These are phyloP conservation scores for Bubo scandiacus DNA, from an alignment of 2,113 vertebrate species.

Conservation along the genomic window DNA sequence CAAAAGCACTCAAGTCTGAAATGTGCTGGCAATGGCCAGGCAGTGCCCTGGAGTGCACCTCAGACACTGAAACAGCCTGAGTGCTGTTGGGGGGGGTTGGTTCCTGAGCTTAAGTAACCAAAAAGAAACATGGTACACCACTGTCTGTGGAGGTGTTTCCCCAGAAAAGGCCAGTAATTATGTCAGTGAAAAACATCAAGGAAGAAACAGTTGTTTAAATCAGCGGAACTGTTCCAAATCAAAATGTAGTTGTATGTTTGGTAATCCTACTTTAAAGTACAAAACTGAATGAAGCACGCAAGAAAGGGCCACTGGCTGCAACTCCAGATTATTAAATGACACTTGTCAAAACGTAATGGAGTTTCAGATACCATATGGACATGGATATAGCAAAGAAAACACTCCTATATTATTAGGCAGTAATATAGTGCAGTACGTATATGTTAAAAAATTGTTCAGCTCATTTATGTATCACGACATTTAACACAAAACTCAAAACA, in stretches of 20 bases:
- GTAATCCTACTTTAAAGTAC: fast-evolving
- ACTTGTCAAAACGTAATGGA: neutral
- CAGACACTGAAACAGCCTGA: fast-evolving
- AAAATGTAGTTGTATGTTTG: fast-evolving
- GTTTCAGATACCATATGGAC: neutral
- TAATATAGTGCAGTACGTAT: fast-evolving
- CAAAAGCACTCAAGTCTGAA: fast-evolving
- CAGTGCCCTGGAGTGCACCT: fast-evolving
- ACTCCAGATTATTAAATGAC: neutral
- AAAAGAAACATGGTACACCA: fast-evolving
- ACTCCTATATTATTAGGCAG: neutral
- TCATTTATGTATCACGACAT: neutral
- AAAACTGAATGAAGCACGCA: too few relatives aligned
- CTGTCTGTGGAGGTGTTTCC: fast-evolving
- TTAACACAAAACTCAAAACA: neutral
- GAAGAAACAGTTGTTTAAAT: neutral
- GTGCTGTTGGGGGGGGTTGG: fast-evolving
- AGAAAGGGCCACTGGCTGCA: neutral
- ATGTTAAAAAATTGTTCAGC: neutral
- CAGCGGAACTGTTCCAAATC: neutral
- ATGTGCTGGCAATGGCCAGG: fast-evolving
- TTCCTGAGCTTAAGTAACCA: neutral
- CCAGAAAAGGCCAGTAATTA: neutral
- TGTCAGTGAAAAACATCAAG: neutral
- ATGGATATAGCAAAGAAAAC: neutral